These are phyloP conservation scores for Euwallacea fornicatus DNA, from an alignment of 1,140 invertebrate species.

Conservation along the genomic window DNA sequence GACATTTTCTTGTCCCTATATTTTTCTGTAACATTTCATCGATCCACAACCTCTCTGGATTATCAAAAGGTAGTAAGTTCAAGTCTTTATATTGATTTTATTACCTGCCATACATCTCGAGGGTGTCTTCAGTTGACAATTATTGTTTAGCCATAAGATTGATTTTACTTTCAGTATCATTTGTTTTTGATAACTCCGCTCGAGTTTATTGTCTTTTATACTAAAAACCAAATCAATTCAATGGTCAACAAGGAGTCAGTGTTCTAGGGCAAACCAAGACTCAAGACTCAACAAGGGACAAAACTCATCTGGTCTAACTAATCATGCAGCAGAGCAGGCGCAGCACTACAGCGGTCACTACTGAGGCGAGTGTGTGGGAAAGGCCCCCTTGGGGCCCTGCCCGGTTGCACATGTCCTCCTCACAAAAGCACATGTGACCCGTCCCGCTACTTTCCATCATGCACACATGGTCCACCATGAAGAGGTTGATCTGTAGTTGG, in stretches of 20 bases:
- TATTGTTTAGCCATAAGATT: background rate
- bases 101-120: background rate
- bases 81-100: too few species aligned
- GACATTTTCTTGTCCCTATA: background rate
- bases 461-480: constrained; percentile 97
- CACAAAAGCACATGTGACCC: constrained; percentile 97
- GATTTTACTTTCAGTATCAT: background rate
- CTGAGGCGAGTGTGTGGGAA: constrained; percentile 29
- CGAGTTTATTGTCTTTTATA: background rate
- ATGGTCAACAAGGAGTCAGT: too few species aligned
- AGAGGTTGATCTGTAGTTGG: constrained; percentile 91
- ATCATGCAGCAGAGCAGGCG: constrained; percentile 47
- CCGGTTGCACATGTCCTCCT: constrained; percentile 92
- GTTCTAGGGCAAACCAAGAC: too few species aligned
- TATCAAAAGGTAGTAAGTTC: too few species aligned
- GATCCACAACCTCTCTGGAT: too few species aligned
- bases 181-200: background rate
- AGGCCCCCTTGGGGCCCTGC: constrained; percentile 33
- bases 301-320: constrained; percentile 40
- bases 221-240: too few species aligned
- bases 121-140: background rate
- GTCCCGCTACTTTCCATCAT: constrained; percentile 96
- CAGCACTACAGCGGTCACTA: constrained; percentile 44
- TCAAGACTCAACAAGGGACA: constrained; percentile 1
- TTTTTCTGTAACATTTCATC: too few species aligned